phyloP scores from a whole-genome alignment of 2,113 vertebrate genomes.

The Pipra filicauda region DNA sequence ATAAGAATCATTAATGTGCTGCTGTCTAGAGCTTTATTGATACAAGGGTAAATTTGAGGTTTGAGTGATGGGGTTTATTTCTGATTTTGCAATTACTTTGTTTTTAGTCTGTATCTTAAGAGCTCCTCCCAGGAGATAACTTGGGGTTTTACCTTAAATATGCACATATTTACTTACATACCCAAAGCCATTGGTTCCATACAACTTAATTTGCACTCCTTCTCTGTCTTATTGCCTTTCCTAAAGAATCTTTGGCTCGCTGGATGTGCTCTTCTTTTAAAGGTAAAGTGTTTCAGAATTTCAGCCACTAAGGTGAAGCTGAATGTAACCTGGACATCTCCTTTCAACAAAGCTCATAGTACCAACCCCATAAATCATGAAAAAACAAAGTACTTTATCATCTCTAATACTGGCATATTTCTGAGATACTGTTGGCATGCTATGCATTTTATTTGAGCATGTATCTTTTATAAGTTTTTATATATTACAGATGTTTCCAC shows the following conservation, averaged over 20 bases:
- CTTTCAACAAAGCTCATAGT: background rate
- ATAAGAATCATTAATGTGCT: background rate
- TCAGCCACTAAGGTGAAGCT: background rate
- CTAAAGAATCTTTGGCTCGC: background rate
- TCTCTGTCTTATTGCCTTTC: background rate
- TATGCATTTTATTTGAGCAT: background rate
- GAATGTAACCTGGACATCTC: no score
- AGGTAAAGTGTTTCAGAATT: background rate
- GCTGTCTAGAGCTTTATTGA: background rate
- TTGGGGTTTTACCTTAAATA: background rate
- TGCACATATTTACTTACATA: no score
- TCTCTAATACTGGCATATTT: background rate
- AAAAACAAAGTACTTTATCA: background rate
- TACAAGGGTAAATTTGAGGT: background rate
- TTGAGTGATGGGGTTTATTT: background rate
- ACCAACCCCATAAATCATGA: background rate
- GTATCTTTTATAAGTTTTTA: background rate
- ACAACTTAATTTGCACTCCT: accelerated
- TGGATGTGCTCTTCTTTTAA: background rate
- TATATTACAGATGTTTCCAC: background rate
- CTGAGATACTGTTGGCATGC: background rate
- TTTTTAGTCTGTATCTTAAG: background rate
- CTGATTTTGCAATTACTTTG: background rate
- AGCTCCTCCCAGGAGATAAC: background rate
- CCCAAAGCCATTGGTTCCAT: background rate